Base-by-base conservation (phyloP, 2,888 invertebrate species). In the Drosophila fulvimacula region DNA sequence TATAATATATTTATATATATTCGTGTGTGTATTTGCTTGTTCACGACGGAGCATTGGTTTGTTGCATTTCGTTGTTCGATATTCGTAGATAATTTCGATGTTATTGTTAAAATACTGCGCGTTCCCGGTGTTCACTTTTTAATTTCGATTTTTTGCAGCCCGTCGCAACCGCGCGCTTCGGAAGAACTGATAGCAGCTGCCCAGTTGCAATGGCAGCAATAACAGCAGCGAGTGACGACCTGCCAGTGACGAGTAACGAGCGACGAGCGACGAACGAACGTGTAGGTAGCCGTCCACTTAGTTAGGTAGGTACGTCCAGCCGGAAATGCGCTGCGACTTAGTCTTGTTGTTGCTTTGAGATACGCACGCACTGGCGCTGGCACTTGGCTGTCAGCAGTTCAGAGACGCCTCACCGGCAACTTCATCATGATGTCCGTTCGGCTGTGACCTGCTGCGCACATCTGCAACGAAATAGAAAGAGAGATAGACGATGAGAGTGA, bases 301-400 rank as follows among this genome's bases (percentile, higher is more conserved):
- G 72, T 46, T 74, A 69, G 71, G 66, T 67, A 84, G 76, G 36
- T 51, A 55, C 44, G 69, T 60, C 63, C 57, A 72, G 75, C 74
- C 87, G 87, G 87, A 85, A 88, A 85, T 83, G 86, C 81, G 77
- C 81, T 85, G 75, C 69, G 66, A 52, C 61, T 74, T 56, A 69
- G 65, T 41, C 52, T 69, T 60, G 60, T 58, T 56, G 49, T 72
- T 34, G 63, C 63, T 11, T 63, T 39, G 67, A 75, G 72, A 76
- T 77, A 76, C 66, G 67, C 70, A 75, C 56, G 56, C 59, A 69
- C 69, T 36, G 38, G 42, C 53, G 55, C 48, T 69, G 56, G 84
- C 87, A 82, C 84, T 82, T 79, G 62, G 85, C 88, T 83, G 83
- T 84, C 83, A 84, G 83, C 83, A 88, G 82, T 80, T 84, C 32